phyloP scores from a whole-genome alignment of 2,113 vertebrate species.

The Callospermophilus lateralis region DNA sequence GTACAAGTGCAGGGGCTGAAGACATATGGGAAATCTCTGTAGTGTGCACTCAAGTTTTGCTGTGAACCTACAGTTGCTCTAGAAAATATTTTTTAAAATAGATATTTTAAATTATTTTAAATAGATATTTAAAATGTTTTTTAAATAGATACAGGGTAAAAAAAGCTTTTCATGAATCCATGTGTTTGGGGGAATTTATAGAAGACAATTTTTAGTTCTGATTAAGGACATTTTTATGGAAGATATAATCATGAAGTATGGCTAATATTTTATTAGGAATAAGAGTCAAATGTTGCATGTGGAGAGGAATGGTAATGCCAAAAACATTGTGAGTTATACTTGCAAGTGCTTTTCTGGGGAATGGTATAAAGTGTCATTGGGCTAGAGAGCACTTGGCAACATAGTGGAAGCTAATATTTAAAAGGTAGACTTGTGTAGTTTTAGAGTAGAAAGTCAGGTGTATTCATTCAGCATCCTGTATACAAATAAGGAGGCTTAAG shows the following conservation, averaged over 20 bases:
- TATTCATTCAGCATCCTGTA: neutral
- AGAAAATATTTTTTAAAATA: neutral
- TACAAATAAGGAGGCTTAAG: neutral
- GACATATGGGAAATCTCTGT: neutral
- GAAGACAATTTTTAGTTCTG: neutral
- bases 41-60: neutral
- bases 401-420: neutral
- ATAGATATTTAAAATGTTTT: neutral
- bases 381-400: neutral
- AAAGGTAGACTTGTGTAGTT: neutral
- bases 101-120: neutral
- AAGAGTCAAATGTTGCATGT: neutral
- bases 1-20: neutral
- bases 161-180: neutral
- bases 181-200: neutral
- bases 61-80: neutral
- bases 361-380: neutral
- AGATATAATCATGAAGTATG: neutral
- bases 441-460: neutral
- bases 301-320: neutral
- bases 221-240: neutral
- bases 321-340: neutral
- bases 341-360: neutral
- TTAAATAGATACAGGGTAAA: neutral
- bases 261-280: neutral